Evolutionary conservation across 2,888 invertebrate species (phyloP).

Genomic region (Carterocephalus palaemon): DNA sequence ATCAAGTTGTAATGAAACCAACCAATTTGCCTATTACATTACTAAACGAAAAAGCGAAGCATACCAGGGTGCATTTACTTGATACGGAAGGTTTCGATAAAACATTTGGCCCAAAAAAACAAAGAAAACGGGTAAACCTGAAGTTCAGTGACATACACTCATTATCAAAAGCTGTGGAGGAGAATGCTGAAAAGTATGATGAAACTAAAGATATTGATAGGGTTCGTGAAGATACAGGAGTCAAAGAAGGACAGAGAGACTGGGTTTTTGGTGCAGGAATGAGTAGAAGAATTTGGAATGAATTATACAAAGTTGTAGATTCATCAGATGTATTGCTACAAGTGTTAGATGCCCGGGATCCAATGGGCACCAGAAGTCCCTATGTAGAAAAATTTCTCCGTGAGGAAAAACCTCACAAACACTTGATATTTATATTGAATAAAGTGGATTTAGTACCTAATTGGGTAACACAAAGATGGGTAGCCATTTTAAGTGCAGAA

Average conservation of each 20-base stretch:
- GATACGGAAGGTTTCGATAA: slow-evolving; percentile 97
- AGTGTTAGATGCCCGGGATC: slow-evolving; percentile 98
- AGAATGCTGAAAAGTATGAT: slow-evolving; percentile 87
- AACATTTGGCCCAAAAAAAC: slow-evolving; percentile 97
- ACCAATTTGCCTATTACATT: slow-evolving; percentile 96
- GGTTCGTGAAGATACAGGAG: slow-evolving; percentile 88
- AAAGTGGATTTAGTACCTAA: slow-evolving; percentile 98
- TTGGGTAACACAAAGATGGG: slow-evolving; percentile 99
- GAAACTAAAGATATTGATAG: slow-evolving; percentile 90
- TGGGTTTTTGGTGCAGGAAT: slow-evolving; percentile 98
- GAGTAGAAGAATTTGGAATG: slow-evolving; percentile 99
- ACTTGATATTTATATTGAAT: slow-evolving; percentile 97
- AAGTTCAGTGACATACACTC: slow-evolving; percentile 87
- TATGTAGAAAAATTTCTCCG: slow-evolving; percentile 94
- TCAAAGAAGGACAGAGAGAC: slow-evolving; percentile 89
- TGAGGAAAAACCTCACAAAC: slow-evolving; percentile 97
- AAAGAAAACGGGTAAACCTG: slow-evolving; percentile 92
- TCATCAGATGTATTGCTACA: slow-evolving; percentile 98
- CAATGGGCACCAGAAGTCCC: slow-evolving; percentile 95
- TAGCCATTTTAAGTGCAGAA: slow-evolving; percentile 94
- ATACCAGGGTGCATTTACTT: slow-evolving; percentile 94
- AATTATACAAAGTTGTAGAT: slow-evolving; percentile 98
- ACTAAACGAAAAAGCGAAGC: slow-evolving; percentile 93
- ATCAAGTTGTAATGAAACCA: slow-evolving; percentile 98
- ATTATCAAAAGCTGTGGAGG: slow-evolving; percentile 84